Conservation (phyloP, 2,888 invertebrate genomes). For the Lycia hirtaria region DNA sequence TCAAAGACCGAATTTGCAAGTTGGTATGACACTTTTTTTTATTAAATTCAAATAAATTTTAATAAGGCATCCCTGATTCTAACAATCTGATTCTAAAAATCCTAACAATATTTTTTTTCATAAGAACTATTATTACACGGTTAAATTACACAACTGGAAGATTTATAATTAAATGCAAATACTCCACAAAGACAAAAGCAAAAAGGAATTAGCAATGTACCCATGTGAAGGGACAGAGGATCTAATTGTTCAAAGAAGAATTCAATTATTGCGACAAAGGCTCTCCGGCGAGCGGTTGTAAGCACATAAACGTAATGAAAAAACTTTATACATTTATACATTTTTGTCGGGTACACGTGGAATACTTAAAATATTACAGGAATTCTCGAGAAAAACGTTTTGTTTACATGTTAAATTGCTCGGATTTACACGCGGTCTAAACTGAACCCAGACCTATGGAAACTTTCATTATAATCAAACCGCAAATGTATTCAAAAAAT, state of each 20-base stretch:
- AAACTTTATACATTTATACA: slow-evolving; percentile 17
- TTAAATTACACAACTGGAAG: not conserved
- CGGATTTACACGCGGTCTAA: not conserved
- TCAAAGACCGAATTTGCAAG: no score
- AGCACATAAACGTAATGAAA: slow-evolving; percentile 19
- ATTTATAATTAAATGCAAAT: slow-evolving; percentile 12
- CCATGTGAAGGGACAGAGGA: slow-evolving; percentile 25
- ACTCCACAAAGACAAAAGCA: slow-evolving; percentile 19
- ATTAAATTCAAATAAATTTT: no score
- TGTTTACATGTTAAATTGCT: not conserved
- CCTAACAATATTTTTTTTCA: no score
- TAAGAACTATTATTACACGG: no score
- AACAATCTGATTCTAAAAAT: no score
- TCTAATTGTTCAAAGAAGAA: slow-evolving; percentile 39
- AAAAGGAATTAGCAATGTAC: slow-evolving; percentile 30
- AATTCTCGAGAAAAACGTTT: not conserved
- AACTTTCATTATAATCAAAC: no score
- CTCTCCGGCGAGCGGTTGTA: slow-evolving; percentile 14
- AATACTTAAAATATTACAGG: slow-evolving; percentile 1
- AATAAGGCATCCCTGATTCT: no score
- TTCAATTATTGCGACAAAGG: slow-evolving; percentile 39
- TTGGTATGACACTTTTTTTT: no score
- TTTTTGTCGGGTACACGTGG: slow-evolving; percentile 10
- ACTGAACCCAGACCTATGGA: no score
- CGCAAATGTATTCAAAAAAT: no score